Evolutionary conservation across 1,140 invertebrate genomes (phyloP).

Genomic region (Pachypeltis micranthus): DNA sequence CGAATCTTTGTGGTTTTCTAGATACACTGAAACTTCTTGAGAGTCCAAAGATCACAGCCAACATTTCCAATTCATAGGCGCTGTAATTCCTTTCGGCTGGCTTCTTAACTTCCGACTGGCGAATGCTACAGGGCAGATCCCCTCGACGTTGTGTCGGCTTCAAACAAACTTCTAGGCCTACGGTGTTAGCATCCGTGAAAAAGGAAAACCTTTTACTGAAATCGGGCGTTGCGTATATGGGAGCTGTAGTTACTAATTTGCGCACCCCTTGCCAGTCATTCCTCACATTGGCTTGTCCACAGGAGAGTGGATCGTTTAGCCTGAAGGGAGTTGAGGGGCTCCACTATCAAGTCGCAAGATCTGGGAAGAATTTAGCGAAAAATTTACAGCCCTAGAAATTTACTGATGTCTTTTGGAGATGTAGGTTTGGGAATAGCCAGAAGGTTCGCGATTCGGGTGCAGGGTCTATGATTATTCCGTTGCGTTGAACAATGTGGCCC

Average conservation of each 20-base stretch:
- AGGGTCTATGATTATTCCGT: slow-evolving; percentile 10
- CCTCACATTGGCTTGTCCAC: not conserved
- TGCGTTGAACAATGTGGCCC: slow-evolving; percentile 13
- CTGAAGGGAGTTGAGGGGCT: not conserved
- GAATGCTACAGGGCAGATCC: not conserved
- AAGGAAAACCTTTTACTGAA: not conserved
- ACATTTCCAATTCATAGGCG: not conserved
- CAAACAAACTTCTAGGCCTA: not conserved
- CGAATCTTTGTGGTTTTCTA: not conserved
- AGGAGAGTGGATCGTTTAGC: not conserved
- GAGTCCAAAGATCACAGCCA: not conserved
- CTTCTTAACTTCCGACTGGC: not conserved
- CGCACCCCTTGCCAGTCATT: not conserved
- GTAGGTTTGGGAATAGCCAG: slow-evolving; percentile 18
- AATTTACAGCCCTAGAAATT: not conserved
- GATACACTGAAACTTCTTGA: not conserved
- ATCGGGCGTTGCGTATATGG: not conserved
- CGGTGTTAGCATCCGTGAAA: not conserved
- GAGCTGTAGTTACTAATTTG: not conserved
- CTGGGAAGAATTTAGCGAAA: not conserved
- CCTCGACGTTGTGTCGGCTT: not conserved
- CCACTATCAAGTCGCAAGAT: not conserved
- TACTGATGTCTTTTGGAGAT: not conserved
- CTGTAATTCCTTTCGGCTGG: not conserved
- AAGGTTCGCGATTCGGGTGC: slow-evolving; percentile 10